phyloP scores from a whole-genome alignment of 2,797 vertebrate species.

The Cyprinodon diabolis region DNA sequence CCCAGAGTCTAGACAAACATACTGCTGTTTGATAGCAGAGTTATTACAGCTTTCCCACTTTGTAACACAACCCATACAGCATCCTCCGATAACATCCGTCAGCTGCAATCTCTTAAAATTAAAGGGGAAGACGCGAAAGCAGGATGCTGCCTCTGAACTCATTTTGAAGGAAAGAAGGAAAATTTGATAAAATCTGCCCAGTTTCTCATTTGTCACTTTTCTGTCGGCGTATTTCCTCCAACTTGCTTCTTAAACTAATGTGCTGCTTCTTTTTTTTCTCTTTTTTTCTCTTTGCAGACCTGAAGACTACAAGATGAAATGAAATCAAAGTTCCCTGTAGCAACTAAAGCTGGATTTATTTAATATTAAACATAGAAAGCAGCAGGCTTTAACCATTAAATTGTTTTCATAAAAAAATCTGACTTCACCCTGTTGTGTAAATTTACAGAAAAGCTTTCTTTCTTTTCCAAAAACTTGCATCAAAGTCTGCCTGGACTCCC shows the following conservation, averaged over 20 bases:
- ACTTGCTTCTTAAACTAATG: constrained; percentile 46
- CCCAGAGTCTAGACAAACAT: constrained; percentile 37
- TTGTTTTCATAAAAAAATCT: constrained; percentile 8
- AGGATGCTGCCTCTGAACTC: constrained; percentile 36
- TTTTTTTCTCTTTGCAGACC: constrained; percentile 74
- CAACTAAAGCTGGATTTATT: constrained; percentile 6
- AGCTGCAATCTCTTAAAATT: constrained; percentile 53
- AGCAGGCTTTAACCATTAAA: constrained; percentile 1
- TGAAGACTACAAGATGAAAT: constrained; percentile 82
- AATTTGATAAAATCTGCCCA: constrained; percentile 42
- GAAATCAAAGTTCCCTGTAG: constrained; percentile 41
- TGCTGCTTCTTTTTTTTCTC: constrained; percentile 45
- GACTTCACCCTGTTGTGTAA: constrained; percentile 3
- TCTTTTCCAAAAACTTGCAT: constrained; percentile 14
- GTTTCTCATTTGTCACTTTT: constrained; percentile 44
- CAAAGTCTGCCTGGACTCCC: constrained; percentile 13
- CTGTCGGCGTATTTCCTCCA: constrained; percentile 31
- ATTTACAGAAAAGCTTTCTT: constrained; percentile 5
- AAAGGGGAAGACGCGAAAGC: constrained; percentile 39
- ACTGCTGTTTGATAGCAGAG: constrained; percentile 48
- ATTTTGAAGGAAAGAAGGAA: constrained; percentile 35
- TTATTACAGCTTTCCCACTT: constrained; percentile 54
- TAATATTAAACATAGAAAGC: constrained; percentile 1
- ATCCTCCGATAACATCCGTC: constrained; percentile 58
- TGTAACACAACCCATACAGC: constrained; percentile 56